Evolutionary conservation across 2,888 invertebrate genomes (phyloP), one percentile per base, ranked within the genome.

Genomic region (Cerastoderma edule): DNA sequence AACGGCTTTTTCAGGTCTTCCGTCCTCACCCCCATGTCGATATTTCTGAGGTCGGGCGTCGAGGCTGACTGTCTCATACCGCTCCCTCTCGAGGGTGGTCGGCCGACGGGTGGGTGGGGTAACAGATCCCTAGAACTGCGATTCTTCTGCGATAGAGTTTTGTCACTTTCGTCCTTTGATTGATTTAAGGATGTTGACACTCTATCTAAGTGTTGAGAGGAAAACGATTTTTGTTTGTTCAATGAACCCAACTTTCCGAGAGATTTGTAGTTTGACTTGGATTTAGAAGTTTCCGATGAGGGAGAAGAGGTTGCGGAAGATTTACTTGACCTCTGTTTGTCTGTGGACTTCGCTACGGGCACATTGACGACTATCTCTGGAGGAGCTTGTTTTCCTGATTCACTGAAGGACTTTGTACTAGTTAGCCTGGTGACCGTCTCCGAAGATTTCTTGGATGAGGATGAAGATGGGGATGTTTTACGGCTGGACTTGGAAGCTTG

Each of bases 191-290:
- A 24, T 50, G 67, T 27, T 30, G 68, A 66, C 28, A 68, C 33
- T 35, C 75, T 70, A 24, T 81, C 81, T n/a, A 81, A 50, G 57
- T 78, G 71, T 60, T 81, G 81, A 22, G 81, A 76, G n/a, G 81
- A 81, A 33, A 63, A 78, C 10, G 81, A 81, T 48, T 81, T 81
- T 33, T 78, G 72, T 63, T 81, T 81, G 2, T 73, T 68, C 13
- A 81, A 53, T 30, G 32, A 54, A 10, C 81, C 81, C 32, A 78
- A 30, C 65, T 81, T 75, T 27, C 75, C 73, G 35, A 78, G 60
- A 65, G 75, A 77, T 60, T 76, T 81, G 28, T 75, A 70, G 39
- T 75, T 75, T 2, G 48, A 32, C 32, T 64, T 32, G 19, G 72
- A 54, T 66, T 66, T 56, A 19, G 39, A 56, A n/a, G 44, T 6